These are phyloP conservation scores for Clarias platycephalus DNA, from an alignment of 2,797 vertebrate genomes.

Conservation along the genomic window DNA sequence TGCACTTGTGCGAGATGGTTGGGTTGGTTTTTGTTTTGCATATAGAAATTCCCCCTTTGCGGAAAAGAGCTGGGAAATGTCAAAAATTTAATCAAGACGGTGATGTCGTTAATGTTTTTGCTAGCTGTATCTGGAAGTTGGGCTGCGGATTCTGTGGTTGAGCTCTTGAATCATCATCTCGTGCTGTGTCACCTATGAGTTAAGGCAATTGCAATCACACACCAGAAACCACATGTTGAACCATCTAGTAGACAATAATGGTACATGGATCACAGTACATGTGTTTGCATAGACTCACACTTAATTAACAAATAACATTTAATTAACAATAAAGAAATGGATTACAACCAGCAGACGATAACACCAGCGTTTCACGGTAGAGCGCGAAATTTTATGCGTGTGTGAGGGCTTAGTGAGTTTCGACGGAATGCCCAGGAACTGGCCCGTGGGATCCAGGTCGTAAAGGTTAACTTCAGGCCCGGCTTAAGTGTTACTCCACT, in stretches of 20 bases:
- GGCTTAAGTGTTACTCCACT: conserved; percentile 64
- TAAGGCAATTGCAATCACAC: conserved; percentile 23
- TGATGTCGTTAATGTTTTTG: conserved; percentile 32
- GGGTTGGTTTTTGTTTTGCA: conserved; percentile 61
- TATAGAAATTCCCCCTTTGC: conserved; percentile 61
- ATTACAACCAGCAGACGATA: background rate
- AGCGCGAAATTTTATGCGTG: conserved; percentile 14
- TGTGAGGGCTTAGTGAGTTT: conserved; percentile 47
- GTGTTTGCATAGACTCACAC: background rate
- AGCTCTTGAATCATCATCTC: conserved; percentile 45
- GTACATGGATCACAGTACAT: background rate
- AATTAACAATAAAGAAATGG: background rate
- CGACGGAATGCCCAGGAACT: conserved; percentile 59
- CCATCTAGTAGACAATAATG: background rate
- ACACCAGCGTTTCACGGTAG: background rate
- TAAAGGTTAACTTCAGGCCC: conserved; percentile 61
- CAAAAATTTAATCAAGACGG: conserved; percentile 19
- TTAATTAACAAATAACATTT: background rate
- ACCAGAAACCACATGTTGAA: conserved; percentile 28
- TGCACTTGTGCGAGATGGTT: conserved; percentile 47
- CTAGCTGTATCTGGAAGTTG: conserved; percentile 39
- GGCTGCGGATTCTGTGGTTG: conserved; percentile 57
- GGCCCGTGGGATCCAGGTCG: conserved; percentile 60
- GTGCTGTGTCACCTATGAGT: conserved; percentile 37
- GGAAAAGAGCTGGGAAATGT: conserved; percentile 48